Conservation (phyloP, 2,888 invertebrate species). For the Psococerastis gibbosa region DNA sequence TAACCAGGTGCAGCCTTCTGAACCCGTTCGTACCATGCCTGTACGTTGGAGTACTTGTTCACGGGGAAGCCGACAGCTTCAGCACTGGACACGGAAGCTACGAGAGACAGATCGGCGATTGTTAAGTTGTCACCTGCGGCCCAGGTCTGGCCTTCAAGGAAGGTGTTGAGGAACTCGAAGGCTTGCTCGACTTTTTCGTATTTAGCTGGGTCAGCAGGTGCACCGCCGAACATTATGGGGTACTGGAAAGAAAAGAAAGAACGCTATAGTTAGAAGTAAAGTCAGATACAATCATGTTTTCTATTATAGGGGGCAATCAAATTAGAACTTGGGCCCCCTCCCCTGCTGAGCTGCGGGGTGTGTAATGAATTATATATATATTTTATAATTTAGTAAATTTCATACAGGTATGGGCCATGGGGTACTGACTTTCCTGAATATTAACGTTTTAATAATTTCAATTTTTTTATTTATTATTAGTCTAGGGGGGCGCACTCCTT, state of each 20-base stretch:
- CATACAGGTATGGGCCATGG: no score
- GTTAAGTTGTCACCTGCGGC: conserved; percentile 53
- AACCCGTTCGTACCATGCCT: conserved; percentile 38
- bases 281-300: no score
- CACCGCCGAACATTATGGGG: conserved; percentile 39
- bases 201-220: conserved; percentile 43
- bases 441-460: no score
- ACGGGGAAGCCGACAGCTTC: conserved; percentile 43
- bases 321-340: no score
- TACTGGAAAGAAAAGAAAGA: conserved; percentile 26
- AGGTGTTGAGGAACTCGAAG: conserved; percentile 46
- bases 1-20: conserved; percentile 39
- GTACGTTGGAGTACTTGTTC: conserved; percentile 44
- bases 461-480: no score
- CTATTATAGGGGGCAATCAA: no score
- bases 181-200: conserved; percentile 46
- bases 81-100: conserved; percentile 46
- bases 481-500: no score
- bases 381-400: no score
- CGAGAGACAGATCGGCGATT: conserved; percentile 53
- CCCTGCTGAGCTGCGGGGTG: no score
- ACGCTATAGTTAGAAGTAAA: background rate
- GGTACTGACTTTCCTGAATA: no score
- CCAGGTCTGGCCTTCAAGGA: conserved; percentile 49
- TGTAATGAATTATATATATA: no score